Evolutionary conservation across 2,888 invertebrate species (phyloP).

Genomic region (Megamerina dolium): DNA sequence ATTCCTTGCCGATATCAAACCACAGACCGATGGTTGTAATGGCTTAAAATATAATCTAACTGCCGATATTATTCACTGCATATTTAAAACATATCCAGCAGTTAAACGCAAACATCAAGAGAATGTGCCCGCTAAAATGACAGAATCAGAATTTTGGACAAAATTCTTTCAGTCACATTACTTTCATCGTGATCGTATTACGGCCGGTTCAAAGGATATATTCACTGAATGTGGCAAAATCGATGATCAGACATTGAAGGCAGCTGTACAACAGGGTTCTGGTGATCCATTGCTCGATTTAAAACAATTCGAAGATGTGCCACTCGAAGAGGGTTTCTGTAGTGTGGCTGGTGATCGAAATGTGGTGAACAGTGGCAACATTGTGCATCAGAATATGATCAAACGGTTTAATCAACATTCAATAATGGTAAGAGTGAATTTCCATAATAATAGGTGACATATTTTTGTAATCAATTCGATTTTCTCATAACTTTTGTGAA

Average conservation of each 20-base stretch:
- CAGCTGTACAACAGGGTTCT: slow-evolving; percentile 70
- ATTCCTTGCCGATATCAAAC: slow-evolving; percentile 88
- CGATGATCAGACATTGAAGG: slow-evolving; percentile 78
- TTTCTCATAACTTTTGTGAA: slow-evolving; percentile 34
- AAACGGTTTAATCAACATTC: slow-evolving; percentile 97
- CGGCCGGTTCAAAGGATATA: slow-evolving; percentile 85
- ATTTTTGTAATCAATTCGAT: too few relatives aligned
- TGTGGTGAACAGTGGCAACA: slow-evolving; percentile 53
- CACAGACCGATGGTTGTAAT: slow-evolving; percentile 94
- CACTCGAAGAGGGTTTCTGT: slow-evolving; percentile 62
- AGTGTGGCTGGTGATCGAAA: slow-evolving; percentile 46
- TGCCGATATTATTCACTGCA: slow-evolving; percentile 92
- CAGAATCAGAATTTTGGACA: slow-evolving; percentile 98
- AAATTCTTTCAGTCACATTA: slow-evolving; percentile 99
- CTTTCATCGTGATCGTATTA: slow-evolving; percentile 90
- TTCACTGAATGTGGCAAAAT: slow-evolving; percentile 97
- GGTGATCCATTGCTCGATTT: slow-evolving; percentile 79
- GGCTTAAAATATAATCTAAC: slow-evolving; percentile 96
- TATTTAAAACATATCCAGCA: slow-evolving; percentile 98
- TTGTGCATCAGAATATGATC: slow-evolving; percentile 86
- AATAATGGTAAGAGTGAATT: slow-evolving; percentile 66
- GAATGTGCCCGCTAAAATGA: slow-evolving; percentile 90
- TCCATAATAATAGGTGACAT: background rate
- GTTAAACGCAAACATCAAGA: slow-evolving; percentile 95
- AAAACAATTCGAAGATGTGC: slow-evolving; percentile 68